Base-by-base conservation (phyloP, 2,797 vertebrate genomes). In the Darevskia mixta region DNA sequence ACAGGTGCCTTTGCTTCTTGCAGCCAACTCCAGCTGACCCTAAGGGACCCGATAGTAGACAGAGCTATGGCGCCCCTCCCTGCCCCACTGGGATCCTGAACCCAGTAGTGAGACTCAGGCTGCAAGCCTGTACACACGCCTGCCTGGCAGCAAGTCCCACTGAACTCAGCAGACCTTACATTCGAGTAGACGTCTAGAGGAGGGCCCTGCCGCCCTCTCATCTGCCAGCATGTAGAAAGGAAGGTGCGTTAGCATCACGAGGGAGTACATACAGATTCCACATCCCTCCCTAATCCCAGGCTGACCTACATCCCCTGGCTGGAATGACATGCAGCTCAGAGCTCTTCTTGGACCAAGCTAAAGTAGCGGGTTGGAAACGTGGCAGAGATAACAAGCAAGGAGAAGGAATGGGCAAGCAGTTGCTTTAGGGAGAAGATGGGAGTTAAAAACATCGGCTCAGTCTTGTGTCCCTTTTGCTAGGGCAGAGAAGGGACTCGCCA, bases 231-330 rank as follows among this genome's bases (percentile, higher is more conserved):
- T 15, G 8, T 58, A 32, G 20, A 27, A 35, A 79, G n/a, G 35
- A 32, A 82, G 29, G 49, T 72, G 35, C 9, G 5, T 61, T 38
- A 79, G 75, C 76, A 72, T 79, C 87, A 43, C 20, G 29, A 18
- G 49, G 41, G 75, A 79, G 5, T 61, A 73, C 35, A 25, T 84
- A 79, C 38, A 73, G 55, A 79, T 72, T 58, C 64, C 20, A 61
- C 35, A 87, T 66, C 66, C 20, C 72, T 82, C 58, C 49, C 29
- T 85, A 85, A 84, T 73, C 87, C 77, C 61, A 71, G 49, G 32
- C 27, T 85, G 83, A 72, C 82, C 49, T 72, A 73, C 49, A 88
- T 85, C 76, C 25, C 55, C 55, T 43, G 17, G 9, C 67, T 79
- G 45, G 67, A 72, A 72, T 35, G 55, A 61, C 81, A 71, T n/a